phyloP scores from a whole-genome alignment of 2,113 vertebrate species.

The Gobio gobio region DNA sequence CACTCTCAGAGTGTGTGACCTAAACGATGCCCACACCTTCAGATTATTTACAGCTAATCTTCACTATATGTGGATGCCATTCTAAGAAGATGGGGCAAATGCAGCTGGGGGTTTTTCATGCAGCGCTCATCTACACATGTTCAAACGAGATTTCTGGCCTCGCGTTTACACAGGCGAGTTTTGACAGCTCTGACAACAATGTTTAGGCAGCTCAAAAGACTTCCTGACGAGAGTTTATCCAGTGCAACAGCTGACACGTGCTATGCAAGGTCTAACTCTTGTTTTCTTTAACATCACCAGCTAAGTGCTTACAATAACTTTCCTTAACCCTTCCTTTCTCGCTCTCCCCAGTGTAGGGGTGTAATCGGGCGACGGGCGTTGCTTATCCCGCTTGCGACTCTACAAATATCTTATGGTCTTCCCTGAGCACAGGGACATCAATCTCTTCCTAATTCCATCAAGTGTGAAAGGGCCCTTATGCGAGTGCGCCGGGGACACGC shows the following conservation, averaged over 20 bases:
- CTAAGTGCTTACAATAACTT: constrained; percentile 50
- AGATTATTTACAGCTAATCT: background rate
- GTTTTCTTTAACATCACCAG: constrained; percentile 33
- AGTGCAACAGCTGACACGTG: constrained; percentile 49
- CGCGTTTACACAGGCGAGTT: constrained; percentile 11
- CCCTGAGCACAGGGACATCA: constrained; percentile 70
- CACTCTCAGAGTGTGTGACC: background rate
- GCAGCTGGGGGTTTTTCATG: no score
- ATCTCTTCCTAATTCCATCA: constrained; percentile 82
- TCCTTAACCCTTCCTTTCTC: constrained; percentile 40
- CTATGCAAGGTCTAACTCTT: constrained; percentile 10
- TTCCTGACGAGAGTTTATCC: constrained; percentile 45
- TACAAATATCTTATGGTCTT: constrained; percentile 57
- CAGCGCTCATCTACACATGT: background rate
- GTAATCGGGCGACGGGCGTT: background rate
- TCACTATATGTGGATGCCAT: no score
- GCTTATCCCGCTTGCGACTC: constrained; percentile 28
- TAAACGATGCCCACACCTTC: background rate
- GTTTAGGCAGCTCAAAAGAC: constrained; percentile 47
- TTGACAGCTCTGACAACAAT: constrained; percentile 48
- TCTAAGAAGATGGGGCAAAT: no score
- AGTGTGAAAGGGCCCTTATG: constrained; percentile 79
- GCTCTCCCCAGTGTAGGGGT: background rate
- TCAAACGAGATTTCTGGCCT: constrained; percentile 2
- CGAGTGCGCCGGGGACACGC: constrained; percentile 67